phyloP scores from a whole-genome alignment of 1,140 invertebrate genomes.

The Drosophila trapezifrons region DNA sequence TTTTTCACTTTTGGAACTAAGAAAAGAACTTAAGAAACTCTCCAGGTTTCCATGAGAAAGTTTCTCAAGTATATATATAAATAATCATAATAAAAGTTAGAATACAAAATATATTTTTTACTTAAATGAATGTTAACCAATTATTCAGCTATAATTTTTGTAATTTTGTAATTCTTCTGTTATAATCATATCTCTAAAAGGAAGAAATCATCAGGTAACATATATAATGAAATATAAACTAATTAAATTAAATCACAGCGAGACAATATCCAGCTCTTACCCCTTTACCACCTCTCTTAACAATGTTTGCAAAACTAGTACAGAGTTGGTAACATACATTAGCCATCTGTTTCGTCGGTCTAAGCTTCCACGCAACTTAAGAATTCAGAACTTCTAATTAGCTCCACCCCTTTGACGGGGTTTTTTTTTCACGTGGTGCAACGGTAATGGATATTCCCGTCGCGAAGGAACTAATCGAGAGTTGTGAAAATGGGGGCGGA shows the following conservation, averaged over 20 bases:
- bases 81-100: no score
- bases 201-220: no score
- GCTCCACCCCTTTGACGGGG: not conserved
- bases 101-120: no score
- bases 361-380: slow-evolving; percentile 29
- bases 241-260: not conserved
- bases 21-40: no score
- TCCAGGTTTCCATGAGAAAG: no score
- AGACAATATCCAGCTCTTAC: not conserved
- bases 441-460: slow-evolving; percentile 6
- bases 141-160: no score
- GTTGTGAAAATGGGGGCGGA: slow-evolving; percentile 1
- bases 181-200: no score
- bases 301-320: slow-evolving; percentile 1
- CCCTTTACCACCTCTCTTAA: no score
- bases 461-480: slow-evolving; percentile 7
- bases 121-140: no score
- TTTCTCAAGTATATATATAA: no score
- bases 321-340: not conserved
- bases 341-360: slow-evolving; percentile 10
- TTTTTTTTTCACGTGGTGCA: slow-evolving; percentile 8
- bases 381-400: slow-evolving; percentile 28
- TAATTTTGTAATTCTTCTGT: no score
- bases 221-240: not conserved
- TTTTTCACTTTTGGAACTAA: no score